Base-by-base conservation (phyloP, 2,797 vertebrate species). In the Myiotriccus ornatus region DNA sequence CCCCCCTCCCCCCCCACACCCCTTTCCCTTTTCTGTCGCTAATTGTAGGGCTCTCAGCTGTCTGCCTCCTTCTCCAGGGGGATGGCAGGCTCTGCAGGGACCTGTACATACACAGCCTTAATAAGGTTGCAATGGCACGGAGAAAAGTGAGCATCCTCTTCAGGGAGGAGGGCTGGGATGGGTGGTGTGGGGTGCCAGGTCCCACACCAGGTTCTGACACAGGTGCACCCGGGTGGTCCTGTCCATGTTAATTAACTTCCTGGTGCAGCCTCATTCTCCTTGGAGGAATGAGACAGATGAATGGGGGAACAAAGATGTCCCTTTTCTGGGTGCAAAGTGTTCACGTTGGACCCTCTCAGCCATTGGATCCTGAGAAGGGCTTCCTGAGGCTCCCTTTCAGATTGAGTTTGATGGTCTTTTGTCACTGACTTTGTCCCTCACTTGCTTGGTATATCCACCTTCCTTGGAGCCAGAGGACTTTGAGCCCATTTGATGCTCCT, bases 1-100 rank as follows among this genome's bases (percentile, higher is more conserved):
- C 52, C 55, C 79, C 84, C 85, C 53, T 25, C 7, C 46, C 14
- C 47, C 14, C 39, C 18, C 73, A 65, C 64, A 30, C 60, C 68
- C 70, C 62, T 90, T 90, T 73, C 92, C 76, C 94, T 96, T 93
- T 94, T 82, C 69, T 95, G 62, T 87, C 5, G 3, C 93, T 95
- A 95, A 95, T 92, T 90, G 95, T 95, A 94, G 90, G 79, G 85
- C 89, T 96, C 94, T 94, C 87, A 94, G 81, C 89, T 91, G 93
- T 91, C 84, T 95, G 80, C 77, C 2, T 50, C 77, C 65, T 96
- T 94, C 86, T 95, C 92, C 0, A 0, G 80, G 78, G 87, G 77
- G 74, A 73, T 56, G 32, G 73, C 80, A 90, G 70, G 70, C 89
- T 95, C 94, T n/a, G 16, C 87, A 82, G 95, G 88, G 95, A 86